Evolutionary conservation across 2,888 invertebrate species (phyloP), one percentile per base, ranked within the genome.

Genomic region (Chelonus formosanus): DNA sequence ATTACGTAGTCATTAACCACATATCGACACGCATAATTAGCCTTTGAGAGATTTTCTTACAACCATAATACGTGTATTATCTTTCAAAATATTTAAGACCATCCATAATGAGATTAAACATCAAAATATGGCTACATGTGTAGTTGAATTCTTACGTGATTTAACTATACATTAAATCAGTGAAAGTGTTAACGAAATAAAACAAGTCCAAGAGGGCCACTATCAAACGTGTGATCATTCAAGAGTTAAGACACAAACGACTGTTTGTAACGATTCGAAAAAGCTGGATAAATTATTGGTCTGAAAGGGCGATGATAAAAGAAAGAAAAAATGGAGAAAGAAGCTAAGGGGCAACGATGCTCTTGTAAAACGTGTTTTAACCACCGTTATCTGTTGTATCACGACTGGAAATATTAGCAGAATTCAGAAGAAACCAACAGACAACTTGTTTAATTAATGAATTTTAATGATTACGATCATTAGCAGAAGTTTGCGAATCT

Each of bases 1-100:
- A 75, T 73, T 71, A 71, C 72, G 70, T 67, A 70, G 73, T 74
- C 75, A 73, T 74, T 74, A 71, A 61, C 69, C 67, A 66, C 71
- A 67, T 70, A 69, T 71, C 72, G 72, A 71, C 75, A 70, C 70
- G 73, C 66, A 74, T 74, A 75, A 76, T 76, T 75, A 76, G 72
- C 67, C 68, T 70, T 69, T 71, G 63, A 67, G 58, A 67, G 69
- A 70, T 70, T 70, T 75, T 71, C 71, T 67, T 70, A 71, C 68
- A 71, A 71, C 69, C 36, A 36, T n/a, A 55, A 55, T 20, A 20
- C 6, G 32, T 6, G 36, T 10, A 10, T 10, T 20, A 20, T 50
- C 45, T 58, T 45, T 44, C 56, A 34, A 10, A 5, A 20, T 20
- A 20, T 20, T 20, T 20, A 20, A 20, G 20, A 20, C 20, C 20